These are phyloP conservation scores for Eleutherodactylus coqui DNA, from an alignment of 2,797 vertebrate genomes.

Conservation along the genomic window DNA sequence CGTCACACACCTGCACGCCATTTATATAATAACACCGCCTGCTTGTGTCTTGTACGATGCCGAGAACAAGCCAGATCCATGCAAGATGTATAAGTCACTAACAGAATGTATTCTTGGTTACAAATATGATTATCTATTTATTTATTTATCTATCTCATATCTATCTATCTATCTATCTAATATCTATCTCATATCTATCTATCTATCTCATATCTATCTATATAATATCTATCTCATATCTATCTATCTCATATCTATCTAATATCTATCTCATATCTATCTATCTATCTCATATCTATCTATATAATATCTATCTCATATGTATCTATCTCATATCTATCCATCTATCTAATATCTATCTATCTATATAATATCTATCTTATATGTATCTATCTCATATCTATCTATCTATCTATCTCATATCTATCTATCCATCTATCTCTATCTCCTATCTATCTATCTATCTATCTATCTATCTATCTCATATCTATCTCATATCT, in stretches of 20 bases:
- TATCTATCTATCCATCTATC: slow-evolving; percentile 11
- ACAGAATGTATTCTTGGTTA: neutral
- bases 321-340: slow-evolving; percentile 11
- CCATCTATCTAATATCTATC: neutral
- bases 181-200: neutral
- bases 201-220: neutral
- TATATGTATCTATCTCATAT: neutral
- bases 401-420: neutral
- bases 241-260: slow-evolving; percentile 8
- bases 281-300: neutral
- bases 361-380: too few species aligned
- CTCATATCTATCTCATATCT: too few species aligned
- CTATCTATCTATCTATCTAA: neutral
- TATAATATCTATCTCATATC: slow-evolving; percentile 17
- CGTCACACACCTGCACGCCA: slow-evolving; percentile 36
- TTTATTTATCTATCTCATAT: slow-evolving; percentile 1
- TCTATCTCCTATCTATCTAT: neutral
- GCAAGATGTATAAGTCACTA: neutral
- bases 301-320: neutral
- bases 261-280: neutral
- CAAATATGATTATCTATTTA: slow-evolving; percentile 8
- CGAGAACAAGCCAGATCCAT: neutral
- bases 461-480: neutral
- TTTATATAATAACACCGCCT: slow-evolving; percentile 1
- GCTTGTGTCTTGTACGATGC: neutral